These are phyloP conservation scores for Myotis planiceps DNA, from an alignment of 2,797 vertebrate genomes.

Conservation along the genomic window DNA sequence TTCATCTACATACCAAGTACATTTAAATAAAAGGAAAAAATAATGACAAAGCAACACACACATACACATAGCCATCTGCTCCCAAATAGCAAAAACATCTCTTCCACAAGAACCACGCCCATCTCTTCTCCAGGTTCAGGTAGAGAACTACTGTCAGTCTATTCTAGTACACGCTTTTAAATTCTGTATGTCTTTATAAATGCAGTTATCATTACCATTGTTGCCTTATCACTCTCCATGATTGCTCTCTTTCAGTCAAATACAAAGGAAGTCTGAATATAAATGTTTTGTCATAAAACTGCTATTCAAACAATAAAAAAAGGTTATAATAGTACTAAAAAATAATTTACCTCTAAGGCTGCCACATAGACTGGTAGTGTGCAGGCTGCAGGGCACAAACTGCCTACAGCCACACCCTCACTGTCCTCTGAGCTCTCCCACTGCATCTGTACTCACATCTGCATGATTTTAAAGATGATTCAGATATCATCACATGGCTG, in stretches of 20 bases:
- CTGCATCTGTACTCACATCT: constrained; percentile 50
- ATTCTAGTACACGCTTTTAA: constrained; percentile 79
- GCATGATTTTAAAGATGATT: constrained; percentile 71
- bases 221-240: constrained; percentile 85
- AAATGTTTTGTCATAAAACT: constrained; percentile 89
- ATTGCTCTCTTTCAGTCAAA: constrained; percentile 87
- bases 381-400: constrained; percentile 75
- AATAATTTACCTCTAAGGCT: constrained; percentile 83
- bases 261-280: constrained; percentile 86
- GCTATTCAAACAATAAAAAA: constrained; percentile 88
- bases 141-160: constrained; percentile 66
- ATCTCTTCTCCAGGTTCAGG: constrained; percentile 60
- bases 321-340: constrained; percentile 86
- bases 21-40: constrained; percentile 66
- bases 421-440: constrained; percentile 69
- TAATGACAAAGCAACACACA: constrained; percentile 1
- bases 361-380: constrained; percentile 73
- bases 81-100: constrained; percentile 59
- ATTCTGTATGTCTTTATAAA: constrained; percentile 84
- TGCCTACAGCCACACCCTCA: constrained; percentile 66
- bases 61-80: background rate
- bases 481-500: constrained; percentile 59
- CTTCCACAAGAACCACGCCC: constrained; percentile 49
- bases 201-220: constrained; percentile 85
- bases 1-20: constrained; percentile 42